Conservation (phyloP, 2,888 invertebrate genomes). For the Drosophila vallismaia region DNA sequence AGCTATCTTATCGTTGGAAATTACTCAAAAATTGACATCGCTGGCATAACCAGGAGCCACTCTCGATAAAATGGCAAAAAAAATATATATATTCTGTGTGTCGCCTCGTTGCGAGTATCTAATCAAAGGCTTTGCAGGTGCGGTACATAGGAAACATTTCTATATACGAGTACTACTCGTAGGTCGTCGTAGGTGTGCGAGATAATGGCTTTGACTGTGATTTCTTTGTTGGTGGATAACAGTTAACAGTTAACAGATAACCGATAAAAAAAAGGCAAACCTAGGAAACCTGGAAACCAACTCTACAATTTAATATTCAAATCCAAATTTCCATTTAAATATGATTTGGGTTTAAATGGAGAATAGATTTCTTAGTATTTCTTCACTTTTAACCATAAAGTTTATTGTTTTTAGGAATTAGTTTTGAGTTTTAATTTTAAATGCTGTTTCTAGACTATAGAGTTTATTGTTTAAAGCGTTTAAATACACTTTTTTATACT, state of each 20-base stretch:
- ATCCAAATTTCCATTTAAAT: background rate
- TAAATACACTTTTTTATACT: no score
- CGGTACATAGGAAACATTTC: background rate
- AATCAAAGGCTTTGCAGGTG: constrained; percentile 37
- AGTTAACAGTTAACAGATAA: constrained; percentile 12
- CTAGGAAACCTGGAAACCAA: background rate
- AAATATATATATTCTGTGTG: background rate
- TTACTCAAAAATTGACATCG: constrained; percentile 27
- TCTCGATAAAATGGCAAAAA: constrained; percentile 32
- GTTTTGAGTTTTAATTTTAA: no score
- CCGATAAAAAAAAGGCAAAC: constrained; percentile 10
- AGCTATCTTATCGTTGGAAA: constrained; percentile 28
- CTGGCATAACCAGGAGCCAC: background rate
- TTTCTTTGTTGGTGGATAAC: constrained; percentile 43
- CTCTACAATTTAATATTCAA: background rate
- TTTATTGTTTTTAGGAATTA: no score
- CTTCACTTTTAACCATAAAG: no score
- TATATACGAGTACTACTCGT: no score
- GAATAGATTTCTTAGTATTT: no score
- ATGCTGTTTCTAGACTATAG: no score
- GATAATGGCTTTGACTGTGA: constrained; percentile 44
- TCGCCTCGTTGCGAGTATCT: constrained; percentile 27
- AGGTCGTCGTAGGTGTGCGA: background rate
- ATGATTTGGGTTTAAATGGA: no score
- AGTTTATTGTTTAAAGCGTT: no score